Conservation (phyloP, 2,888 invertebrate genomes). For the Troilus luridus region DNA sequence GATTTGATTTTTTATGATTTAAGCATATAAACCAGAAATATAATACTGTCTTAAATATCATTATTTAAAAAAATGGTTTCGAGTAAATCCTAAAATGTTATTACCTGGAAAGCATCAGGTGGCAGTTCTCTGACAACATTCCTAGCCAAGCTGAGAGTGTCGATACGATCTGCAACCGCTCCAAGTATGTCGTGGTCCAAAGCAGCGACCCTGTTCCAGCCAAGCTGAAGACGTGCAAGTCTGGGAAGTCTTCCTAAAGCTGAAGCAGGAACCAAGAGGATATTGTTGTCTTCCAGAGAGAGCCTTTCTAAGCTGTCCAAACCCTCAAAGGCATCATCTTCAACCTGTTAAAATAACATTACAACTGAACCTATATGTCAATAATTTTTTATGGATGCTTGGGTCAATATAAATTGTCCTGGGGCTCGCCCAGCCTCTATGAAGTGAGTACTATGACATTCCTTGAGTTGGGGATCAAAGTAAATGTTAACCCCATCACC, state of each 20-base stretch:
- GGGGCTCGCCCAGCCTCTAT: not conserved
- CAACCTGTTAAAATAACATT: constrained; percentile 75
- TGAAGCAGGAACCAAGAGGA: constrained; percentile 86
- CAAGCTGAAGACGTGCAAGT: constrained; percentile 81
- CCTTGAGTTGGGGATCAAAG: not conserved
- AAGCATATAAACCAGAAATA: not conserved
- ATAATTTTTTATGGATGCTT: not conserved
- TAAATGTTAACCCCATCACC: not conserved
- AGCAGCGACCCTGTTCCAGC: constrained; percentile 90
- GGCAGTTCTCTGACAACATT: constrained; percentile 92
- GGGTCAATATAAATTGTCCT: not conserved
- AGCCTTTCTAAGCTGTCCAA: constrained; percentile 82
- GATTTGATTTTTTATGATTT: not conserved
- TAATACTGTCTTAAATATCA: not conserved
- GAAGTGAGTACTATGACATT: not conserved
- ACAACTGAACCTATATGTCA: not conserved
- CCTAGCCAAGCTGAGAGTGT: constrained; percentile 83
- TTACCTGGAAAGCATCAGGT: constrained; percentile 79
- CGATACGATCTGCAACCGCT: constrained; percentile 78
- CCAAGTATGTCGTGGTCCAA: constrained; percentile 84
- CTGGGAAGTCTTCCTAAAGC: constrained; percentile 85
- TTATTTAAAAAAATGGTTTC: not conserved
- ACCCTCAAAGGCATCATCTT: constrained; percentile 90
- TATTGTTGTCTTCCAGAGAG: constrained; percentile 88
- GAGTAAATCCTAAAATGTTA: not conserved